phyloP scores from a whole-genome alignment of 2,888 invertebrate genomes.

The Dolomedes plantarius region DNA sequence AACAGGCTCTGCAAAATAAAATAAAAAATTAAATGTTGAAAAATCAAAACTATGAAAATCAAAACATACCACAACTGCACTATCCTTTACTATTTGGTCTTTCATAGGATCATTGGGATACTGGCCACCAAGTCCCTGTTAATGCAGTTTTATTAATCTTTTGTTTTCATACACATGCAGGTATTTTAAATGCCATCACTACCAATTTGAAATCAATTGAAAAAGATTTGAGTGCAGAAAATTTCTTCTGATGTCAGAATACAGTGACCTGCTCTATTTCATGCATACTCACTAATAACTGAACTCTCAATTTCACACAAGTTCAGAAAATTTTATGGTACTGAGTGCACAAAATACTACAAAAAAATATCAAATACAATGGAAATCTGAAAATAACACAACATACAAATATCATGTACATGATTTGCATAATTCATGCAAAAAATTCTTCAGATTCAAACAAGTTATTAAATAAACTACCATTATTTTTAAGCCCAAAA shows the following conservation, averaged over 20 bases:
- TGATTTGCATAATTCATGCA: no score
- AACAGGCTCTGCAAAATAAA: neutral
- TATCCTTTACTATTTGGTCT: constrained; percentile 74
- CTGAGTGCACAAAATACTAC: no score
- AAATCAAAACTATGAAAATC: constrained; percentile 38
- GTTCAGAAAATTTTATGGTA: no score
- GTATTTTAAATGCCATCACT: constrained; percentile 19
- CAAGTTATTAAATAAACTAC: no score
- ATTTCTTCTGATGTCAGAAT: neutral
- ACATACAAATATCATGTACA: no score
- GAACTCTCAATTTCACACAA: neutral
- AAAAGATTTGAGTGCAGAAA: constrained; percentile 16
- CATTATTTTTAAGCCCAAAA: no score
- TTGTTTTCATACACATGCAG: constrained; percentile 23
- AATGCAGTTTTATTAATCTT: constrained; percentile 59
- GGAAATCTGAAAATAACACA: neutral
- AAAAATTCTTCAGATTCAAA: no score
- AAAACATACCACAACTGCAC: constrained; percentile 73
- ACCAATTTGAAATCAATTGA: constrained; percentile 11
- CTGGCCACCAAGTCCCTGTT: constrained; percentile 72
- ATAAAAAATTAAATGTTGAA: constrained; percentile 4
- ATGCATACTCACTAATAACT: constrained; percentile 13
- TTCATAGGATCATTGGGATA: constrained; percentile 73
- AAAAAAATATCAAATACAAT: no score
- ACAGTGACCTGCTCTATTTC: neutral